phyloP scores from a whole-genome alignment of 2,888 invertebrate species.

The Lamproptera curius region DNA sequence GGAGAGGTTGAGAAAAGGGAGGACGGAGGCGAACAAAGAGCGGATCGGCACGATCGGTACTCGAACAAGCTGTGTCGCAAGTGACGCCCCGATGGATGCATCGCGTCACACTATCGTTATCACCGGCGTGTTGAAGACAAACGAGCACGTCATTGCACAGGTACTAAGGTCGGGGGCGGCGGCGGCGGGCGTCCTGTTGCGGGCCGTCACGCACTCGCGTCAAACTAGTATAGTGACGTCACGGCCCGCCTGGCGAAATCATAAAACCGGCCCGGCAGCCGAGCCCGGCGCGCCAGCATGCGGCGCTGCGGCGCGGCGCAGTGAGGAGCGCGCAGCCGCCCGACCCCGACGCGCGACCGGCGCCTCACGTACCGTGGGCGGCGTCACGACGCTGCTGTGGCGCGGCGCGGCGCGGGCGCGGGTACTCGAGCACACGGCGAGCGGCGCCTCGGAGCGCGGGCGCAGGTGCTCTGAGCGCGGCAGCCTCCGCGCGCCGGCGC shows the following conservation, averaged over 20 bases:
- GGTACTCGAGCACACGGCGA: conserved; percentile 70
- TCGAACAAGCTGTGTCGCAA: conserved; percentile 9
- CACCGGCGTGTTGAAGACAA: conserved; percentile 41
- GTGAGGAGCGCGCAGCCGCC: conserved; percentile 72
- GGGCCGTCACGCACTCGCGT: conserved; percentile 70
- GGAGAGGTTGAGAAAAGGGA: conserved; percentile 14
- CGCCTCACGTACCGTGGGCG: conserved; percentile 70
- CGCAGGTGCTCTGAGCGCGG: conserved; percentile 85
- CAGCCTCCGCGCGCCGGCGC: conserved; percentile 80
- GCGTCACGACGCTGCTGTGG: conserved; percentile 62
- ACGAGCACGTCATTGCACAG: conserved; percentile 70
- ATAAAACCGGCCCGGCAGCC: conserved; percentile 72
- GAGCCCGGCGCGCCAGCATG: conserved; percentile 49
- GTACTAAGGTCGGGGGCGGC: conserved; percentile 68
- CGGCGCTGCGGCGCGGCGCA: conserved; percentile 49
- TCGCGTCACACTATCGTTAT: conserved; percentile 24
- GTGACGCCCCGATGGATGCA: conserved; percentile 9
- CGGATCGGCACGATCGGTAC: conserved; percentile 5
- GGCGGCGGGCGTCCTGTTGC: conserved; percentile 64
- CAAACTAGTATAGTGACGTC: conserved; percentile 77
- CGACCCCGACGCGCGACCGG: conserved; percentile 73
- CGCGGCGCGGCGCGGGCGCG: conserved; percentile 66
- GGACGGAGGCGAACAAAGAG: conserved; percentile 21
- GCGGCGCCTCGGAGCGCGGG: conserved; percentile 79
- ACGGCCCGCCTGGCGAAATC: conserved; percentile 70